phyloP scores from a whole-genome alignment of 2,113 vertebrate species.

The Peromyscus polionotus region DNA sequence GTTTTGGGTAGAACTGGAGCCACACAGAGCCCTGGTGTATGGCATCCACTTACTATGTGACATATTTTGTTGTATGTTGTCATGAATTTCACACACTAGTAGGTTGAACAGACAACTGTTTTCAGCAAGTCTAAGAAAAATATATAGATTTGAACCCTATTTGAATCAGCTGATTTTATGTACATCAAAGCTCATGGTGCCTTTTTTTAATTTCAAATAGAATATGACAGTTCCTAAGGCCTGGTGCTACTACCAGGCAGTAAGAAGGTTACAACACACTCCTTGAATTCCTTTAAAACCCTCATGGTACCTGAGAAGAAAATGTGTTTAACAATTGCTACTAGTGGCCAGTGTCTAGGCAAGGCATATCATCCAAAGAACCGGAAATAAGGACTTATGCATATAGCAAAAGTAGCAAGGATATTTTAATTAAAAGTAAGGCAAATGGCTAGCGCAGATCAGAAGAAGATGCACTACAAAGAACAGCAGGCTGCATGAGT shows the following conservation, averaged over 20 bases:
- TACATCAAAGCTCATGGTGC: neutral
- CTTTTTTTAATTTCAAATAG: neutral
- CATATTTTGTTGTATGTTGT: conserved; percentile 4
- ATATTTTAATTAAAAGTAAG: neutral
- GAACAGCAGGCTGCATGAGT: neutral
- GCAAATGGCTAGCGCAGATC: neutral
- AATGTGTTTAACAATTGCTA: neutral
- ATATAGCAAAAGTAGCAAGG: neutral
- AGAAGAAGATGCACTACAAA: too few relatives aligned
- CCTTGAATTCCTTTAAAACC: neutral
- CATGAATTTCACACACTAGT: neutral
- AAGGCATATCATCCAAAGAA: neutral
- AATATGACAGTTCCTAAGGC: neutral
- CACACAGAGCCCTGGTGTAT: neutral
- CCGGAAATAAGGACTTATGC: neutral
- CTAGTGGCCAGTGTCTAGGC: neutral
- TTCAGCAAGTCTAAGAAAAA: conserved; percentile 29
- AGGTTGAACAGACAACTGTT: neutral
- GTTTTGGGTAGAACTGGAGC: too few relatives aligned
- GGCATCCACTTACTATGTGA: neutral
- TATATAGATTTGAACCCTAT: neutral
- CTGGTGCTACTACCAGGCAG: neutral
- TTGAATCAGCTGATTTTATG: neutral
- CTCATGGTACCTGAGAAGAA: neutral
- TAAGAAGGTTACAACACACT: neutral